Conservation (phyloP, 2,888 invertebrate species). For the Limnephilus auricula region DNA sequence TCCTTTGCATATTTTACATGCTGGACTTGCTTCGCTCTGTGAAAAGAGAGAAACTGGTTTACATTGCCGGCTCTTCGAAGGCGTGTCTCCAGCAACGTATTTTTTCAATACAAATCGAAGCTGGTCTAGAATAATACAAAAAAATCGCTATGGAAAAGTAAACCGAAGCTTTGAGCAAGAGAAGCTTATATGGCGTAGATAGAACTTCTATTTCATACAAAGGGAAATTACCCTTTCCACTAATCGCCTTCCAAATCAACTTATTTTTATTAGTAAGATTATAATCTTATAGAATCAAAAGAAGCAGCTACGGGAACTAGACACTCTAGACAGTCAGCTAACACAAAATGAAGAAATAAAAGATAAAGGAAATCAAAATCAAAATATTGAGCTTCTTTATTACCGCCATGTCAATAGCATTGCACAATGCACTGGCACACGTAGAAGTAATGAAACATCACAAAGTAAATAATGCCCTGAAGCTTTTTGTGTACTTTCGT, state of each 20-base stretch:
- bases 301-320: not conserved
- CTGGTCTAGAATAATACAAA: not conserved
- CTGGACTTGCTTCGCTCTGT: slow-evolving; percentile 39
- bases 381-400: not conserved
- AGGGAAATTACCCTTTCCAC: not conserved
- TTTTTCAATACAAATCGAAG: slow-evolving; percentile 47
- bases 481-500: not conserved
- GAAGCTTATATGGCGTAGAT: not conserved
- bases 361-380: slow-evolving; percentile 22
- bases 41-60: slow-evolving; percentile 55
- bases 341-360: slow-evolving; percentile 38
- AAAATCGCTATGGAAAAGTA: not conserved
- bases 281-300: slow-evolving; percentile 20
- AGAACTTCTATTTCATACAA: not conserved
- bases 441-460: not conserved
- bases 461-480: not conserved
- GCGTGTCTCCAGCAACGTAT: slow-evolving; percentile 13
- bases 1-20: slow-evolving; percentile 13
- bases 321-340: not conserved
- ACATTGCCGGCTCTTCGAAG: slow-evolving; percentile 30
- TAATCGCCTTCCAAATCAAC: not conserved
- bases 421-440: not conserved
- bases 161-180: not conserved
- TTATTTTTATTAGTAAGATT: not conserved
- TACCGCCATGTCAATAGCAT: not conserved